Evolutionary conservation across 2,888 invertebrate genomes (phyloP).

Genomic region (Bombylius discolor): DNA sequence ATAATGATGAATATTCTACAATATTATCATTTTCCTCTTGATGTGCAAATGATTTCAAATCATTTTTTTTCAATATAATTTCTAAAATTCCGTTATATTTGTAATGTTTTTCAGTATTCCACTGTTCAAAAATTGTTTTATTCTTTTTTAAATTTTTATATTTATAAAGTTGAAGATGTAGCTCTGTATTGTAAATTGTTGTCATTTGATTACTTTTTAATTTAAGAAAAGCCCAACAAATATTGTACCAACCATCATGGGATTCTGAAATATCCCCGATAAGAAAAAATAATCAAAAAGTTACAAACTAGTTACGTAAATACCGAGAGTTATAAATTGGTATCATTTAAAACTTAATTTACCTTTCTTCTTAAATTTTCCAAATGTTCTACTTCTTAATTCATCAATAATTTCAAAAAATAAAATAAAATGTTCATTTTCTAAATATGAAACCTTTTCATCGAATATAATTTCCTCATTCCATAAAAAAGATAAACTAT

Average conservation of each 20-base stretch:
- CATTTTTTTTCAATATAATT: neutral
- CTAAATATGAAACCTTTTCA: neutral
- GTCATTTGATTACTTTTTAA: neutral
- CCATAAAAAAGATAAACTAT: neutral
- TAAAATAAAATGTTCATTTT: neutral
- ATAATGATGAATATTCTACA: too few species aligned
- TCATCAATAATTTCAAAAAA: neutral
- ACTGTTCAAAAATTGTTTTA: neutral
- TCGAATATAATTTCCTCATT: neutral
- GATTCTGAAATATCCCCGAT: too few species aligned
- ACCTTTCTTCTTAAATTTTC: neutral
- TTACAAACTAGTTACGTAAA: too few species aligned
- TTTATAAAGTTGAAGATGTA: neutral
- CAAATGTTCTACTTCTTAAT: neutral
- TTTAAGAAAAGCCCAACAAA: neutral
- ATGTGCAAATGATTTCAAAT: neutral
- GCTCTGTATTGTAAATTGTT: neutral
- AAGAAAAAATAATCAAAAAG: too few species aligned
- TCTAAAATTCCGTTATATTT: neutral
- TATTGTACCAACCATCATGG: neutral
- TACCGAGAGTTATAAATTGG: too few species aligned
- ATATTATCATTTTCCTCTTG: neutral
- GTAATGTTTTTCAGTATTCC: neutral
- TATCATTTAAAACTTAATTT: neutral
- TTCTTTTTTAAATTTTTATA: neutral